Conservation (phyloP, 2,113 vertebrate species). For the Pygoscelis adeliae region DNA sequence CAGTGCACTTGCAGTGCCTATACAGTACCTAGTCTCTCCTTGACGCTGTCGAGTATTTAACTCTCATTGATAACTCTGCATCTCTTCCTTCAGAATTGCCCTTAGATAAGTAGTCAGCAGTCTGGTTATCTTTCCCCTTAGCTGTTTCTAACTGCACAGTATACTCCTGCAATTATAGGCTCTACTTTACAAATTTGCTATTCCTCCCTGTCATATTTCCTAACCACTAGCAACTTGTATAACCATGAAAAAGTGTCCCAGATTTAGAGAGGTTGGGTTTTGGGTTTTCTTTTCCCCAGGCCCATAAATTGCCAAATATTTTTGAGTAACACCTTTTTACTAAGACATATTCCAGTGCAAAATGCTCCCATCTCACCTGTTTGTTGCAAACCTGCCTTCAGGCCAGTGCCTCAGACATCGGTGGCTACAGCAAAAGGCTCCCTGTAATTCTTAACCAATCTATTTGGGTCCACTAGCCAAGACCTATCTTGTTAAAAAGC, state of each 20-base stretch:
- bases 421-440: background rate
- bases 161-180: background rate
- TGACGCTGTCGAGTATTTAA: background rate
- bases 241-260: background rate
- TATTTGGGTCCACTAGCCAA: background rate
- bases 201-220: background rate
- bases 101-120: background rate
- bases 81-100: background rate
- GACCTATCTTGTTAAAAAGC: background rate
- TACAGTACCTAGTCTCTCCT: background rate
- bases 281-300: background rate
- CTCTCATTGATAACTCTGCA: background rate
- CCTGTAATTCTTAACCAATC: background rate
- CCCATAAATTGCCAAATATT: background rate
- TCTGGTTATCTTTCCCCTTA: background rate
- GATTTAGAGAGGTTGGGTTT: background rate
- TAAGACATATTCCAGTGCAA: background rate
- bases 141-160: background rate
- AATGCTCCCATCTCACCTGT: background rate
- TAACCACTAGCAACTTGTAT: background rate
- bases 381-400: background rate
- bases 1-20: background rate
- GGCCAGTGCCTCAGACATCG: background rate
- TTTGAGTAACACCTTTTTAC: background rate
- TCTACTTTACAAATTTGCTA: background rate